Conservation (phyloP, 2,797 vertebrate species). For the Galago senegalensis region DNA sequence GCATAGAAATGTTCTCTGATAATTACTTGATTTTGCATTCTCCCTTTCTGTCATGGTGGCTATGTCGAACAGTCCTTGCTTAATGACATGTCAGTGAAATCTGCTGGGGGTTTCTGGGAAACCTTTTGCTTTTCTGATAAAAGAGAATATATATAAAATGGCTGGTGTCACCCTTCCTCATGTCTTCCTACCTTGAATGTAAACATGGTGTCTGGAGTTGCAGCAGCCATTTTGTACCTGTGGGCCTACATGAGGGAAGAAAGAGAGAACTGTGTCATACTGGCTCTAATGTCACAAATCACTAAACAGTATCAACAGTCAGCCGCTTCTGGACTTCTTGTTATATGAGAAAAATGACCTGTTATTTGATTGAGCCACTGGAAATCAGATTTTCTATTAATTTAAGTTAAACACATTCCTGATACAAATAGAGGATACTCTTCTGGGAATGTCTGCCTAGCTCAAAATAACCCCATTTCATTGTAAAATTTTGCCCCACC, state of each 20-base stretch:
- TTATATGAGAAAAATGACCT: constrained; percentile 50
- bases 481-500: not conserved
- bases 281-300: constrained; percentile 41
- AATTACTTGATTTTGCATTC: constrained; percentile 65
- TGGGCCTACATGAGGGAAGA: not conserved
- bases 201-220: constrained; percentile 22
- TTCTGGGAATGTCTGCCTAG: not conserved
- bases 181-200: constrained; percentile 53
- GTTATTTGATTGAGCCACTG: constrained; percentile 53
- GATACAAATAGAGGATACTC: constrained; percentile 4
- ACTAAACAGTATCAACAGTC: constrained; percentile 11
- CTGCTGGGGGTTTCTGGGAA: not conserved
- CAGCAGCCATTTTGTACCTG: constrained; percentile 1
- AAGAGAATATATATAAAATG: not conserved
- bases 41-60: not conserved
- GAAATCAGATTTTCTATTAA: constrained; percentile 49
- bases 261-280: constrained; percentile 6
- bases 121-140: constrained; percentile 4
- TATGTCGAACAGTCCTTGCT: constrained; percentile 16
- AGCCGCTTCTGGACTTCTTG: not conserved
- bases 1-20: constrained; percentile 9
- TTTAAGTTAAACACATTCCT: not conserved
- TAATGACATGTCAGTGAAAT: constrained; percentile 29
- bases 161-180: not conserved
- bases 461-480: constrained; percentile 13